Evolutionary conservation across 2,888 invertebrate species (phyloP), one percentile per base, ranked within the genome.

Genomic region (Dyspetes luteomarginatus): DNA sequence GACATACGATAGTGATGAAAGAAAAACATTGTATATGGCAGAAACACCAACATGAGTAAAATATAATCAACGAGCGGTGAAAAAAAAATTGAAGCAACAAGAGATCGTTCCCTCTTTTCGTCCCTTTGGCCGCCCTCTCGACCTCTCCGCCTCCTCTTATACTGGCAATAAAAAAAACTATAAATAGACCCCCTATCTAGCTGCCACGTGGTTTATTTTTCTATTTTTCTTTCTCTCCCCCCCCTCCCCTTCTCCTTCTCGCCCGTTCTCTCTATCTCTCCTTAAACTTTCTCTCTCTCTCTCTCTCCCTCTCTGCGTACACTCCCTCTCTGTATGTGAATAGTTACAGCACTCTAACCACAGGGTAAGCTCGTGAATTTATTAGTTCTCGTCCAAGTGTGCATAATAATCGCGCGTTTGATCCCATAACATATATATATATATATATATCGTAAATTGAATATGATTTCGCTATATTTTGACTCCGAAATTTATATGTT

Each of bases 161-260:
- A 55, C 71, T 71, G 64, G 45, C 26, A 56, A 55, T 71, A 43
- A 67, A 45, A 17, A 48, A 17, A 48, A 17, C 45, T 80, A 72
- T 80, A 72, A 80, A 80, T 80, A 80, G 71, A 19, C 58, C 7
- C n/a, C 43, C 48, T 80, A 58, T 55, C 50, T 64, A 41, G 24
- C 74, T 56, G 22, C 26, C 56, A 56, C 62, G 30, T 58, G 68
- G 26, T 58, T 58, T 55, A 9, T 45, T 58, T 67, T 45, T 60
- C 52, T 36, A 41, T 50, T 60, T 71, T 75, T 17, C 55, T 36
- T 22, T 22, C 24, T 17, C 56, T 24, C 28, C 52, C 45, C 50
- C 69, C 50, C 24, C 75, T 55, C 30, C 52, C 30, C 22, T n/a
- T n/a, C n/a, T n/a, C 17, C 3, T 41, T 19, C 22, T 3, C 60